Conservation (phyloP, 2,113 vertebrate genomes). For the Vidua macroura region DNA sequence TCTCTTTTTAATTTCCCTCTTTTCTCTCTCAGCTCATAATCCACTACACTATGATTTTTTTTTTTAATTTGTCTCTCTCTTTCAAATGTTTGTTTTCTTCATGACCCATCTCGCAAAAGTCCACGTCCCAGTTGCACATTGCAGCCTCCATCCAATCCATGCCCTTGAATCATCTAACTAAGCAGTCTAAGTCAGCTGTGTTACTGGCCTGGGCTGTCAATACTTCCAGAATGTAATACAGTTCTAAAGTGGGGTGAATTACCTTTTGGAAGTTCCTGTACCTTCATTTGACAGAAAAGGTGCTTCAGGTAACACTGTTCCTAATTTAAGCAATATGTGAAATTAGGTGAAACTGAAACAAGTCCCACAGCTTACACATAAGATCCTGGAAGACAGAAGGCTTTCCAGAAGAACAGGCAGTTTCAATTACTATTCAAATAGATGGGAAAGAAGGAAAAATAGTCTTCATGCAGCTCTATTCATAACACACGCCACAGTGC, state of each 20-base stretch:
- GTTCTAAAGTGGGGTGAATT: background rate
- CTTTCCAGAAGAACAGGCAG: background rate
- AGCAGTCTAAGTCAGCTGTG: background rate
- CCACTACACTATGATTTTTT: fast-evolving
- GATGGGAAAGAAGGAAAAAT: background rate
- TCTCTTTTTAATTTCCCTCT: background rate
- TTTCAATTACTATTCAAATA: background rate
- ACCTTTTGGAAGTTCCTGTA: background rate
- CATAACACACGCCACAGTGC: background rate
- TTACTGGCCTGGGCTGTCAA: background rate
- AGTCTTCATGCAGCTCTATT: background rate
- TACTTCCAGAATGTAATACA: background rate
- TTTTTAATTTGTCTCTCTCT: background rate
- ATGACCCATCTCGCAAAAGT: background rate
- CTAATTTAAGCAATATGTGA: background rate
- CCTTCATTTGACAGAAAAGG: background rate
- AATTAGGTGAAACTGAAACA: constrained; percentile 7
- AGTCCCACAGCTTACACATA: background rate
- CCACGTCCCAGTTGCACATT: background rate
- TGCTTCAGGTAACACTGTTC: background rate
- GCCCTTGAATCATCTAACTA: background rate
- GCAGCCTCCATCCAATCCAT: background rate
- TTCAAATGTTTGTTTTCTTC: background rate
- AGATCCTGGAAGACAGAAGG: background rate
- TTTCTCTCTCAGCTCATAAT: background rate